phyloP scores from a whole-genome alignment of 2,888 invertebrate species.

The Troglohyphantes excavatus region DNA sequence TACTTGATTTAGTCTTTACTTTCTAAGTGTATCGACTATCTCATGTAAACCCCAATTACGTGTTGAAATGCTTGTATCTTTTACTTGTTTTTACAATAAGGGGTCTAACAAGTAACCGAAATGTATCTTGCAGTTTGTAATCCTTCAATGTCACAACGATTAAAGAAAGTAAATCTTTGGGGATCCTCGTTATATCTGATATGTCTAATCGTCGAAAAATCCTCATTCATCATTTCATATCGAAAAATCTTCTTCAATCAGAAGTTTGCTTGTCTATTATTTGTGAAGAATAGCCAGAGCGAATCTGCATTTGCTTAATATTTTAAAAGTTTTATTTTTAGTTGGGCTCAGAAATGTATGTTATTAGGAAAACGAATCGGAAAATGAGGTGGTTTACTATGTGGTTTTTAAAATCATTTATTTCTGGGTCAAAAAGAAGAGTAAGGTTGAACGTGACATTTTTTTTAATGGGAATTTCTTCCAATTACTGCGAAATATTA shows the following conservation, averaged over 20 bases:
- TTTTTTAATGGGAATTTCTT: too few species aligned
- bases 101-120: not conserved
- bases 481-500: too few species aligned
- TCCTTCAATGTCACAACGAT: slow-evolving; percentile 17
- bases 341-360: too few species aligned
- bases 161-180: not conserved
- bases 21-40: not conserved
- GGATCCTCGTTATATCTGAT: not conserved
- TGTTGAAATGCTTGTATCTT: not conserved
- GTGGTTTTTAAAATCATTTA: too few species aligned
- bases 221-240: slow-evolving; percentile 6
- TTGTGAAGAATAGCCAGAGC: too few species aligned
- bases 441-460: too few species aligned
- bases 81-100: not conserved
- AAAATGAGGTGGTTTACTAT: too few species aligned
- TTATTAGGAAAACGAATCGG: too few species aligned
- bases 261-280: not conserved
- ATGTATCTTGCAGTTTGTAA: not conserved
- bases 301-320: too few species aligned
- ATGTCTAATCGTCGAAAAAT: not conserved
- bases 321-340: too few species aligned
- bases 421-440: too few species aligned
- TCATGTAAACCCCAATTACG: not conserved
- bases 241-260: not conserved
- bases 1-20: too few species aligned